Evolutionary conservation across 2,113 vertebrate genomes (phyloP), one percentile per base, ranked within the genome.

Genomic region (Oncorhynchus tshawytscha): DNA sequence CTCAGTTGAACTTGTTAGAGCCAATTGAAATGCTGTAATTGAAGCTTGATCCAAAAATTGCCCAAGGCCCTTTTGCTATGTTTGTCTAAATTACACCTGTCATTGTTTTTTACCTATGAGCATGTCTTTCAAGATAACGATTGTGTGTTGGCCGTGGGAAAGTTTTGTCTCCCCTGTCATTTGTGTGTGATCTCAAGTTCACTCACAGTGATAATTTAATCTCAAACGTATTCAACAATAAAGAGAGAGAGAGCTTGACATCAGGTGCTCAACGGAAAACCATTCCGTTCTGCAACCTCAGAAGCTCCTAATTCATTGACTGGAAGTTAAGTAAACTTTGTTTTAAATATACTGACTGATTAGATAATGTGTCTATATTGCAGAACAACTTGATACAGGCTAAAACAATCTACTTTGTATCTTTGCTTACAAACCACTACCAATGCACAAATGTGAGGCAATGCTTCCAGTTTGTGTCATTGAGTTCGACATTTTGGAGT

Each of bases 11-110:
- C 85, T 87, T 90, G 93, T 93, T 93, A 90, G 66, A 87, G 79
- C 82, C 85, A 86, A 93, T 94, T 81, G 74, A 76, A 78, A 78
- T 7, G 71, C 48, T 67, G 68, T 90, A 93, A 94, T 87, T 93
- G 94, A 94, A 74, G 80, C 25, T 70, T 82, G 83, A 90, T 87
- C 87, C 20, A 51, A 57, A 45, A 81, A 83, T 69, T 83, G 82
- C 86, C 75, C 57, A 7, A 73, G 78, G 82, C 89, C 78, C 83
- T 74, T 70, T 57, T 81, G 81, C 84, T 85, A 81, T 83, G 82
- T 87, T 81, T 83, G 78, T 85, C 78, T 87, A 90, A 94, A 93
- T 94, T 93, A 90, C 81, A 84, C 84, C 89, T 91, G 94, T 92
- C 94, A 92, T 88, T 85, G 90, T 87, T 84, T 90, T 88, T 82